These are phyloP conservation scores for Lasius platythorax DNA, from an alignment of 2,888 invertebrate species.

Conservation along the genomic window DNA sequence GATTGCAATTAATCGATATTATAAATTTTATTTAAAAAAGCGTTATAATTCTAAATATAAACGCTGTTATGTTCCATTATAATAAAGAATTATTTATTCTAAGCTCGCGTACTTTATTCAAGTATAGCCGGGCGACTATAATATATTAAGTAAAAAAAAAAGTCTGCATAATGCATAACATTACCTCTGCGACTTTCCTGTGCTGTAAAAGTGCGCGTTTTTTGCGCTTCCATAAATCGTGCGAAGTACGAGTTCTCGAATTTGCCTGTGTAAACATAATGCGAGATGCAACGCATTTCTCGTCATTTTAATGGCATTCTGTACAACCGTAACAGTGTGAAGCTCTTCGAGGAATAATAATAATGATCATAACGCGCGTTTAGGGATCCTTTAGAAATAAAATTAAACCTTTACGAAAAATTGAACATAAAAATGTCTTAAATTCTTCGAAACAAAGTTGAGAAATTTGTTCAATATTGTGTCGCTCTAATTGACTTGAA, in stretches of 20 bases:
- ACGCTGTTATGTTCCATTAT: neutral
- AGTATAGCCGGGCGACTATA: neutral
- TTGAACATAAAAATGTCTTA: neutral
- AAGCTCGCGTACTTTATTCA: neutral
- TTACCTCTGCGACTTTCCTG: neutral
- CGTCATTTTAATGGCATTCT: constrained; percentile 18
- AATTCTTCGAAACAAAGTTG: neutral
- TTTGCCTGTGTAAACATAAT: neutral
- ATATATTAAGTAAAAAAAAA: constrained; percentile 18
- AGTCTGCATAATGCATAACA: constrained; percentile 12
- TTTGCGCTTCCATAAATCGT: constrained; percentile 15
- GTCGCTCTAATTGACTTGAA: constrained; percentile 20
- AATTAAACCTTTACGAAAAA: neutral
- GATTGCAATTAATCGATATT: constrained; percentile 37
- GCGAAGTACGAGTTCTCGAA: constrained; percentile 12
- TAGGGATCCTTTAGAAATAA: neutral
- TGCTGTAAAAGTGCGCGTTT: neutral
- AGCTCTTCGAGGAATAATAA: neutral
- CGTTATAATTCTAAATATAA: neutral
- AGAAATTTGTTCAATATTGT: constrained; percentile 22
- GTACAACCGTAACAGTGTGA: neutral
- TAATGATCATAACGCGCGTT: neutral
- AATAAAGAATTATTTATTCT: constrained; percentile 9
- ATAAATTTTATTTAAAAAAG: constrained; percentile 1
- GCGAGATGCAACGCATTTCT: neutral